Conservation (phyloP, 64 coral and sea anemone species). For the Trachythela sp. region DNA sequence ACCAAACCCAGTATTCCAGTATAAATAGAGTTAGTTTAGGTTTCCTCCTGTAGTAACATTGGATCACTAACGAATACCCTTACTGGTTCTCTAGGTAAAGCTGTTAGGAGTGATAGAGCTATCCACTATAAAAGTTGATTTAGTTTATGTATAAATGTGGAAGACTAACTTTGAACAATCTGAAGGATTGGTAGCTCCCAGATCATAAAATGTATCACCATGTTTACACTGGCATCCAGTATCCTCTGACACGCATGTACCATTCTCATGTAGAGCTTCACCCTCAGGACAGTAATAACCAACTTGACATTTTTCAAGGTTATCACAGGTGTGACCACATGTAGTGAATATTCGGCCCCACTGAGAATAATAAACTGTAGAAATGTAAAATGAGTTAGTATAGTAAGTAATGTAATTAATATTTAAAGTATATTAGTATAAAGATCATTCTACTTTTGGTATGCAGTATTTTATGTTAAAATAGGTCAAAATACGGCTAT, state of each 20-base stretch:
- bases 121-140: background rate
- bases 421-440: too few relatives aligned
- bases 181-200: constrained; percentile 61
- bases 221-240: constrained; percentile 86
- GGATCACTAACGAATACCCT: too few relatives aligned
- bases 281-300: constrained; percentile 76
- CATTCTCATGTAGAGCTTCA: constrained; percentile 65
- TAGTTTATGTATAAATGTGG: background rate
- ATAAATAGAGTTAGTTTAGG: too few relatives aligned
- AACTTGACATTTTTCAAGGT: constrained; percentile 57
- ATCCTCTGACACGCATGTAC: constrained; percentile 37
- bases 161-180: constrained; percentile 89
- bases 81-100: too few relatives aligned
- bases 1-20: too few relatives aligned
- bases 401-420: too few relatives aligned
- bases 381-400: background rate
- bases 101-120: too few relatives aligned
- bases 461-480: too few relatives aligned
- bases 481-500: too few relatives aligned
- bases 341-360: constrained; percentile 55
- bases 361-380: constrained; percentile 49
- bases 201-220: constrained; percentile 70
- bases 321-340: constrained; percentile 84
- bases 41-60: too few relatives aligned
- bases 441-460: too few relatives aligned